These are phyloP conservation scores for Daboia siamensis DNA, from an alignment of 2,113 vertebrate species.

Conservation along the genomic window DNA sequence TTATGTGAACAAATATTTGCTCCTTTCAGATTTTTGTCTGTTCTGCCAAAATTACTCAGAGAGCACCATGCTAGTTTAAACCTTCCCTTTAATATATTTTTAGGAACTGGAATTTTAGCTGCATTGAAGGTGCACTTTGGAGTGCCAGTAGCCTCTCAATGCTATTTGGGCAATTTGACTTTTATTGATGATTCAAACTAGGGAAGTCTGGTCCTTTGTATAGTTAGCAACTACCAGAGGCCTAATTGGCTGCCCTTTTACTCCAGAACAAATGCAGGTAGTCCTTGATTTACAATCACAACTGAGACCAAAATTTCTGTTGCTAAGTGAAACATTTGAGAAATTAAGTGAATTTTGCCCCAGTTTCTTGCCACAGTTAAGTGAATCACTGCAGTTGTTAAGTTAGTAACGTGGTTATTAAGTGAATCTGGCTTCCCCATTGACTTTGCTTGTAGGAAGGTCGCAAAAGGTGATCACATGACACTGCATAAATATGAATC, in stretches of 20 bases:
- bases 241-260: not conserved
- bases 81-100: not conserved
- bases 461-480: not conserved
- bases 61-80: not conserved
- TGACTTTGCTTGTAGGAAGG: not conserved
- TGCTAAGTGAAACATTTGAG: not conserved
- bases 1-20: not conserved
- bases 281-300: not conserved
- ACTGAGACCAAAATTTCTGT: not conserved
- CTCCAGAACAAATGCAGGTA: not conserved
- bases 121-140: not conserved
- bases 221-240: not conserved
- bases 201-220: not conserved
- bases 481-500: not conserved
- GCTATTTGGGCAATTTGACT: not conserved
- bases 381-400: not conserved
- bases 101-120: not conserved
- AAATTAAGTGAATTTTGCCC: not conserved
- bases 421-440: not conserved
- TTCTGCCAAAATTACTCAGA: not conserved
- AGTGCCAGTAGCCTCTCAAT: not conserved
- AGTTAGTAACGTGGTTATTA: not conserved
- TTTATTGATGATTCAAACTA: not conserved
- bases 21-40: not conserved
- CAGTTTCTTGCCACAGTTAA: not conserved